Percentiles rank a stretch among this genome's conserved stretches.
phyloP scores from a whole-genome alignment of 2,113 vertebrate species.

The Rhea americana region DNA sequence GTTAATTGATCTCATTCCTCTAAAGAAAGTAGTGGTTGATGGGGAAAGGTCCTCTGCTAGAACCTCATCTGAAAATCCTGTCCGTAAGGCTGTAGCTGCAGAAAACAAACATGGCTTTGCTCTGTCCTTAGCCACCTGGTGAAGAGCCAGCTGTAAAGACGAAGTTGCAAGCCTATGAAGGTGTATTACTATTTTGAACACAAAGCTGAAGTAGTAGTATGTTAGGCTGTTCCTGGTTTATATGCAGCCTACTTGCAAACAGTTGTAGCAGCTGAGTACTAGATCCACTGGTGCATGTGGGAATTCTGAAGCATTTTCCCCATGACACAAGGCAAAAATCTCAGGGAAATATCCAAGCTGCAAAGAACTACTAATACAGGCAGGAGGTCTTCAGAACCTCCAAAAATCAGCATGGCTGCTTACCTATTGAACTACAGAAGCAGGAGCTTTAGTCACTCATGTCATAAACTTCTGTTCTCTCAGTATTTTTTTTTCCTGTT shows the following conservation, averaged over 20 bases:
- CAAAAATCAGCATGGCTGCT: not conserved
- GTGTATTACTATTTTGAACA: fast-evolving
- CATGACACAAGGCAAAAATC: not conserved
- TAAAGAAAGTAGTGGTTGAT: not conserved
- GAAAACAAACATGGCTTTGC: not conserved
- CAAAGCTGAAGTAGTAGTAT: not conserved
- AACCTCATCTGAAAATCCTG: not conserved
- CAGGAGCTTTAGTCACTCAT: not conserved
- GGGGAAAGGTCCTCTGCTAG: not conserved
- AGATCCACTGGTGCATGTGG: not conserved
- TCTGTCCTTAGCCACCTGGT: not conserved
- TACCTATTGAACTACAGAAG: not conserved
- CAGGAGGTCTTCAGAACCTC: not conserved
- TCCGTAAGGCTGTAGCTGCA: not conserved
- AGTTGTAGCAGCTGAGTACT: not conserved
- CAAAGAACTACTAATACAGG: not conserved
- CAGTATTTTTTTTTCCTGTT: not conserved
- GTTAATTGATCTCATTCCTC: not conserved
- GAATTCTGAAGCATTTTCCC: not conserved
- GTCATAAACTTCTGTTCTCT: not conserved
- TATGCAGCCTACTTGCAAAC: not conserved
- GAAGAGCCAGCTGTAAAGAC: not conserved
- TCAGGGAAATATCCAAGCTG: not conserved
- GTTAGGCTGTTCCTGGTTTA: not conserved
- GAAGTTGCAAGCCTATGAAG: not conserved